These are phyloP conservation scores for Panorpa germanica DNA, from an alignment of 2,888 invertebrate species.

Conservation along the genomic window DNA sequence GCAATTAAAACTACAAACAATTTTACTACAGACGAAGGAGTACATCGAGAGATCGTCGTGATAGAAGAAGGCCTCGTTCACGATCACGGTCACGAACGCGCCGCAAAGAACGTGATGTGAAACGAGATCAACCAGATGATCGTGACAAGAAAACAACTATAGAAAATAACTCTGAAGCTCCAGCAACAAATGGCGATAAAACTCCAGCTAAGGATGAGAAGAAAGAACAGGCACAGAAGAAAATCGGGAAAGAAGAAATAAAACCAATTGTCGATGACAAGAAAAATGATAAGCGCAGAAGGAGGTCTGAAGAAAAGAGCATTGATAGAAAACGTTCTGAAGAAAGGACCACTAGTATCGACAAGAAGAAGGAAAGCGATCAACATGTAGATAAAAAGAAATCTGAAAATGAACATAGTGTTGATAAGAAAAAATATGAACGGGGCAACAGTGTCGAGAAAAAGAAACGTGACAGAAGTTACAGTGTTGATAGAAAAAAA, in stretches of 20 bases:
- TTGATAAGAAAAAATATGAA: too few species aligned
- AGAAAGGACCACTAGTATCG: slow-evolving; percentile 2
- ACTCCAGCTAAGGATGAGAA: too few species aligned
- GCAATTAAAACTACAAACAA: slow-evolving; percentile 20
- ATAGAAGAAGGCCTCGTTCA: neutral
- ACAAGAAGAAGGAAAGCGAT: too few species aligned
- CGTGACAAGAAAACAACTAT: slow-evolving; percentile 12
- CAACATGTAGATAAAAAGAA: too few species aligned
- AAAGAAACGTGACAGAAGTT: neutral
- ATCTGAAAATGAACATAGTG: too few species aligned
- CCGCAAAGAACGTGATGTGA: slow-evolving; percentile 12
- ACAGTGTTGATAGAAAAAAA: slow-evolving; percentile 12
- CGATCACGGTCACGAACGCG: slow-evolving; percentile 9
- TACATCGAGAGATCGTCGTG: slow-evolving; percentile 19
- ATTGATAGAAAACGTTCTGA: slow-evolving; percentile 6
- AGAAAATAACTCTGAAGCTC: slow-evolving; percentile 16
- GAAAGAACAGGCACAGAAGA: too few species aligned
- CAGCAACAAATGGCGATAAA: too few species aligned
- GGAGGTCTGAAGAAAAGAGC: too few species aligned
- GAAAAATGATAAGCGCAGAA: too few species aligned
- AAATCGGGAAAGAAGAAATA: too few species aligned
- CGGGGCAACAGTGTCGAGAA: slow-evolving; percentile 18
- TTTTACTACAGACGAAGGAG: slow-evolving; percentile 29
- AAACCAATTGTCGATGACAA: too few species aligned
- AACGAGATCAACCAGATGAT: slow-evolving; percentile 15